phyloP scores from a whole-genome alignment of 2,797 vertebrate genomes.

The Pipistrellus pipistrellus region DNA sequence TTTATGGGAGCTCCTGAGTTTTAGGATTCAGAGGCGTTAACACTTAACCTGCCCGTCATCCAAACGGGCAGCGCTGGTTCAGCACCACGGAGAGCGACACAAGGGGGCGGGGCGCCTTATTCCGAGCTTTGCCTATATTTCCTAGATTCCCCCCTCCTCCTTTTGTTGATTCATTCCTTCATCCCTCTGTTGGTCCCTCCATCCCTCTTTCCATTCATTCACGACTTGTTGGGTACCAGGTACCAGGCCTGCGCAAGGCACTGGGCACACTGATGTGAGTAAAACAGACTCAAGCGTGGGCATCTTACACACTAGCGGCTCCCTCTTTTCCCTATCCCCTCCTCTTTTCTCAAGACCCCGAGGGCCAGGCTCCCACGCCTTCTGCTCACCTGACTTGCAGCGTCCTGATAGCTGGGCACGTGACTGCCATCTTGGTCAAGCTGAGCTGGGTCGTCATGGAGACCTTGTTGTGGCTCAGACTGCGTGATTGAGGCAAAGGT shows the following conservation, averaged over 20 bases:
- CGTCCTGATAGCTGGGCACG: slow-evolving; percentile 83
- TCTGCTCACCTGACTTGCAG: slow-evolving; percentile 90
- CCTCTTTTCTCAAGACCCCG: neutral
- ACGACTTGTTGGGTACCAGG: neutral
- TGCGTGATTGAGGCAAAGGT: slow-evolving; percentile 78
- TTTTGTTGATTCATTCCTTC: neutral
- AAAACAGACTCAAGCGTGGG: neutral
- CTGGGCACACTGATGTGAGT: neutral
- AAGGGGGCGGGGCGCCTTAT: accelerated
- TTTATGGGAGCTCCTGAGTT: neutral
- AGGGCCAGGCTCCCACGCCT: neutral
- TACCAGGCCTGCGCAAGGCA: neutral
- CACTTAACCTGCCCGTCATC: accelerated
- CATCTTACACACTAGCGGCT: neutral
- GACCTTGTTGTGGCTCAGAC: slow-evolving; percentile 91
- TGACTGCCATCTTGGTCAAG: slow-evolving; percentile 87
- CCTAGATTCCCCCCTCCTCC: accelerated
- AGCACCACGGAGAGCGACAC: slow-evolving; percentile 72
- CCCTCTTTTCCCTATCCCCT: neutral
- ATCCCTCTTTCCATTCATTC: neutral
- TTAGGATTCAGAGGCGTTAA: neutral
- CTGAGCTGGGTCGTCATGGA: slow-evolving; percentile 85
- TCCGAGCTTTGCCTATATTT: accelerated
- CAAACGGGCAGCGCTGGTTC: neutral
- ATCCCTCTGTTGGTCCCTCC: no score